Evolutionary conservation across 2,888 invertebrate genomes (phyloP).

Genomic region (Cosmopolites sordidus): DNA sequence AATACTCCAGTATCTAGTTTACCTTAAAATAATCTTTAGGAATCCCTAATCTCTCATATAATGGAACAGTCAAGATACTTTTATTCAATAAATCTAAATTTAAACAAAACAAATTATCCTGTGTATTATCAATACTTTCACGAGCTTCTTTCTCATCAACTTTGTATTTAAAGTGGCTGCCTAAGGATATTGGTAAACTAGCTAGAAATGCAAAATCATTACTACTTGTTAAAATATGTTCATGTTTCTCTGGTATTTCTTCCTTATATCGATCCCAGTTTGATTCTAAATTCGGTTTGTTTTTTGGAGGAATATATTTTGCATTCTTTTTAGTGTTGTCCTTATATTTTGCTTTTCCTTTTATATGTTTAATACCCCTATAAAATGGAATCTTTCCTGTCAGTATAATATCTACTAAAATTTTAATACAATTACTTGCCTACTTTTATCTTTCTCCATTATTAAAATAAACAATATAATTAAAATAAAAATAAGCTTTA

Average conservation of each 20-base stretch:
- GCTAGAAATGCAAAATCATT: slow-evolving; percentile 22
- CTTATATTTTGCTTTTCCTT: slow-evolving; percentile 31
- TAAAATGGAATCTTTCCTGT: neutral
- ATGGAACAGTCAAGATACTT: slow-evolving; percentile 26
- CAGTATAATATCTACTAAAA: too few species aligned
- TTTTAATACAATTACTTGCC: too few species aligned
- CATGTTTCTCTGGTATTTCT: slow-evolving; percentile 13
- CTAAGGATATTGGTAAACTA: slow-evolving; percentile 17
- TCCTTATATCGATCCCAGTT: slow-evolving; percentile 31
- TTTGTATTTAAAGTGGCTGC: slow-evolving; percentile 28
- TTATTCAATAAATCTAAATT: slow-evolving; percentile 26
- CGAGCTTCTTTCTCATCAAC: slow-evolving; percentile 7
- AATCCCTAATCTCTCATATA: slow-evolving; percentile 27
- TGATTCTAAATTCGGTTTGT: slow-evolving; percentile 20
- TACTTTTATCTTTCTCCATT: slow-evolving; percentile 26
- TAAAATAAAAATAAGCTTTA: too few species aligned
- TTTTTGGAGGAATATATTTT: slow-evolving; percentile 26
- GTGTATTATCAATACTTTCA: neutral
- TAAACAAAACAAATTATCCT: slow-evolving; percentile 20
- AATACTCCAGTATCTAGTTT: too few species aligned
- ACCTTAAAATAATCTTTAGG: slow-evolving; percentile 26
- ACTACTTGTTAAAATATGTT: slow-evolving; percentile 9
- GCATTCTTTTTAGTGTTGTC: slow-evolving; percentile 28
- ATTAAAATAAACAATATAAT: neutral
- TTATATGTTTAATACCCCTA: slow-evolving; percentile 29